Percentiles rank a stretch among this genome's conserved stretches.
Conservation (phyloP, 2,113 vertebrate species). For the Lates calcarifer region DNA sequence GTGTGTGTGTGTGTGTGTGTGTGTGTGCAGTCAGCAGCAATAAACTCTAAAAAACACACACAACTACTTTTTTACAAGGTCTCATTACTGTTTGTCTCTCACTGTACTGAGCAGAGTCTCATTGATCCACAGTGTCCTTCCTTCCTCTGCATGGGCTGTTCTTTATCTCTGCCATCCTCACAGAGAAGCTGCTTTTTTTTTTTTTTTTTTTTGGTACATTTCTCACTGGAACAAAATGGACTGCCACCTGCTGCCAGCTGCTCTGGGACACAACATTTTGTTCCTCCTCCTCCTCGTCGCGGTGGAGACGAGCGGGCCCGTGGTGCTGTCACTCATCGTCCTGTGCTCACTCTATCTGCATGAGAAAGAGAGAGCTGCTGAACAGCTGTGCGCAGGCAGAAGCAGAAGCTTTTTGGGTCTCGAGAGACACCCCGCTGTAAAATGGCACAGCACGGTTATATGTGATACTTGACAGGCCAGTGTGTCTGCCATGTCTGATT, state of each 20-base stretch:
- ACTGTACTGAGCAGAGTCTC: constrained; percentile 3
- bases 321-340: constrained; percentile 48
- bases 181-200: constrained; percentile 24
- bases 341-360: constrained; percentile 28
- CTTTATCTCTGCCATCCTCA: constrained; percentile 25
- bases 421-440: constrained; percentile 29
- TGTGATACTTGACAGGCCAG: constrained; percentile 23
- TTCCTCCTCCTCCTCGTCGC: constrained; percentile 9
- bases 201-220: background rate
- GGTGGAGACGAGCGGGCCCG: constrained; percentile 39
- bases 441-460: background rate
- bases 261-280: constrained; percentile 52
- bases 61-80: background rate
- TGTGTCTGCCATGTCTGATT: constrained; percentile 39
- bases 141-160: constrained; percentile 47
- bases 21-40: constrained; percentile 12
- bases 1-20: too few species aligned
- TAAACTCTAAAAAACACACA: background rate
- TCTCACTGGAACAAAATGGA: constrained; percentile 49
- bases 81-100: constrained; percentile 10
- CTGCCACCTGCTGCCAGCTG: constrained; percentile 52
- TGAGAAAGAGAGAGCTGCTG: constrained; percentile 20
- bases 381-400: constrained; percentile 45
- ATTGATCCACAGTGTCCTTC: constrained; percentile 56
- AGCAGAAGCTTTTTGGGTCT: constrained; percentile 26